These are phyloP conservation scores for Meloidogyne hapla DNA, from an alignment of 1,140 invertebrate species.

Conservation along the genomic window DNA sequence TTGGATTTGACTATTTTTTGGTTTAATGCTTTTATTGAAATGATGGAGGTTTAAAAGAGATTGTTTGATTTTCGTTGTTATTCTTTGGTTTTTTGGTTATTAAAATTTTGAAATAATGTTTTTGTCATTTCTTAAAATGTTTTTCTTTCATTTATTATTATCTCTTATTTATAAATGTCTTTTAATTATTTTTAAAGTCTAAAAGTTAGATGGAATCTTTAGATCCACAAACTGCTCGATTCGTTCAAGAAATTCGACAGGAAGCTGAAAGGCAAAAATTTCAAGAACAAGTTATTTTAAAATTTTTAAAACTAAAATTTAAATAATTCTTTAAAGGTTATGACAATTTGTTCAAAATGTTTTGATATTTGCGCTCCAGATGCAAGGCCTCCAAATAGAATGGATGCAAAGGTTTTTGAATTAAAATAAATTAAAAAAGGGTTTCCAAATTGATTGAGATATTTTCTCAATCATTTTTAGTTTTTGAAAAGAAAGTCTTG, in stretches of 20 bases:
- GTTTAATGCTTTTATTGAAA: not conserved
- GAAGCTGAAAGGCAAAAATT: constrained; percentile 35
- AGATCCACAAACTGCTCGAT: constrained; percentile 22
- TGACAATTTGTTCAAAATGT: constrained; percentile 51
- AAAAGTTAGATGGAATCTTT: constrained; percentile 10
- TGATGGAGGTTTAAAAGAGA: not conserved
- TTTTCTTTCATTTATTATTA: not conserved
- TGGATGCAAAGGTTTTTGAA: constrained; percentile 40
- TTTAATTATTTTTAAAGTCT: not conserved
- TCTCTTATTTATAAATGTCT: not conserved
- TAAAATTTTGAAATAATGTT: constrained; percentile 1
- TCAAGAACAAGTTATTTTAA: constrained; percentile 29
- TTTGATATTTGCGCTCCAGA: constrained; percentile 61
- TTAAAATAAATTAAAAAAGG: not conserved
- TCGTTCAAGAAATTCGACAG: constrained; percentile 35
- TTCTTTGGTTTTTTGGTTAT: constrained; percentile 6
- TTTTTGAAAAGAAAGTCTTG: too few relatives aligned
- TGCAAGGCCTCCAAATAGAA: constrained; percentile 53
- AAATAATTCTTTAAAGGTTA: not conserved
- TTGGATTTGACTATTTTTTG: constrained; percentile 24
- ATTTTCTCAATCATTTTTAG: too few relatives aligned
- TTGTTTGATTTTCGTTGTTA: not conserved
- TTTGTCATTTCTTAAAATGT: not conserved
- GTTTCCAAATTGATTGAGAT: too few relatives aligned
- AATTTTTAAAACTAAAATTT: not conserved